phyloP scores from a whole-genome alignment of 2,797 vertebrate species.

The Phataginus tricuspis region DNA sequence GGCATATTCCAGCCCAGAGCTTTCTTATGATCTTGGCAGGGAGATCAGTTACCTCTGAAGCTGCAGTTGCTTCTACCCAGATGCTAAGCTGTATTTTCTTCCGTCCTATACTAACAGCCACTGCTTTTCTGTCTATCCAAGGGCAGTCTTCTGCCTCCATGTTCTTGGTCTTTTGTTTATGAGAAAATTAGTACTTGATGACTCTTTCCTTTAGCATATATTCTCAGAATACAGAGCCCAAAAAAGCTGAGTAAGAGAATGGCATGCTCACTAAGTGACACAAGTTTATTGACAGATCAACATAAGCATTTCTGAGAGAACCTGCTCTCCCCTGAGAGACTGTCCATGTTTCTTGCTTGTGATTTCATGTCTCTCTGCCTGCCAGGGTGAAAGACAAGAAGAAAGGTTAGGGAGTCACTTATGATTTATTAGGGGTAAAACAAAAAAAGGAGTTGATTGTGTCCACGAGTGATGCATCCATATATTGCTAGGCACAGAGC shows the following conservation, averaged over 20 bases:
- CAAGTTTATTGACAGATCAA: neutral
- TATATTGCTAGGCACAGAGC: neutral
- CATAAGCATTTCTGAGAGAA: neutral
- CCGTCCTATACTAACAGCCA: neutral
- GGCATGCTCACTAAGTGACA: neutral
- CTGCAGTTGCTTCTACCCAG: neutral
- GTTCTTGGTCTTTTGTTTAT: neutral
- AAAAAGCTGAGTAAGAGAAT: neutral
- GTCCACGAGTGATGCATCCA: neutral
- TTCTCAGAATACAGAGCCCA: conserved; percentile 6
- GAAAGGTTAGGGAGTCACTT: neutral
- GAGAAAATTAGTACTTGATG: neutral
- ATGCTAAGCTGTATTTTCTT: neutral
- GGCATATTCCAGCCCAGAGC: neutral
- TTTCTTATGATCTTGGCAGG: neutral
- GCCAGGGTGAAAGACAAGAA: neutral
- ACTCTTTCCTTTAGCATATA: neutral
- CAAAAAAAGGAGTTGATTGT: neutral
- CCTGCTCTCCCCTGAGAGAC: neutral
- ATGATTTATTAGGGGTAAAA: conserved; percentile 11
- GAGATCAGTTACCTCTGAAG: neutral
- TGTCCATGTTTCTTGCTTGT: neutral
- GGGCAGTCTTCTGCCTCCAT: neutral
- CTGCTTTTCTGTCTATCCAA: neutral
- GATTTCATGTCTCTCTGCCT: neutral